These are phyloP conservation scores for Malthinus seriepunctatus DNA, from an alignment of 2,888 invertebrate genomes.

Conservation along the genomic window DNA sequence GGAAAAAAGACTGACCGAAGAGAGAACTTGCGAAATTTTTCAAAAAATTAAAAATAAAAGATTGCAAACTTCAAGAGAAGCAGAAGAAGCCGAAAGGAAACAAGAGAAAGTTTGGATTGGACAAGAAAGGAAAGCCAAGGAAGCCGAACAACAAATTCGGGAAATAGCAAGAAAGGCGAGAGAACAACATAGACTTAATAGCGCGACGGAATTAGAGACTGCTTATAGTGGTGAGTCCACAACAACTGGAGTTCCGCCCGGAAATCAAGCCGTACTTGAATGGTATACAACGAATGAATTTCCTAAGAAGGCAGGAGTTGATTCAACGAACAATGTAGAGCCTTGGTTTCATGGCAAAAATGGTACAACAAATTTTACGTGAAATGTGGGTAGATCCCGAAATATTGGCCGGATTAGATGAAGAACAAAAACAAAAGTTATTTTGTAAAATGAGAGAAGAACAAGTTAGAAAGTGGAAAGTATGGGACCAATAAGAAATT, in stretches of 20 bases:
- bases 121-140: constrained; percentile 72
- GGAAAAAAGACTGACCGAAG: constrained; percentile 69
- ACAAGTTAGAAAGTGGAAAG: constrained; percentile 75
- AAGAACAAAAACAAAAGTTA: constrained; percentile 81
- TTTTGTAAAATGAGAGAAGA: constrained; percentile 88
- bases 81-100: constrained; percentile 62
- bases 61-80: constrained; percentile 60
- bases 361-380: constrained; percentile 77
- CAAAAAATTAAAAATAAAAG: constrained; percentile 63
- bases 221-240: constrained; percentile 42
- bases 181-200: constrained; percentile 63
- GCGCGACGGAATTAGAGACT: constrained; percentile 49
- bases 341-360: constrained; percentile 81
- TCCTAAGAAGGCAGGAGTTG: constrained; percentile 65
- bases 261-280: constrained; percentile 70
- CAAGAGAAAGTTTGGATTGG: constrained; percentile 68
- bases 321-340: constrained; percentile 58
- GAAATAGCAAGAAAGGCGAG: constrained; percentile 71
- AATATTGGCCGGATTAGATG: constrained; percentile 78
- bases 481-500: constrained; percentile 64
- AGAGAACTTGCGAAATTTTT: constrained; percentile 67
- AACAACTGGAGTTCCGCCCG: constrained; percentile 61
- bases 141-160: constrained; percentile 69
- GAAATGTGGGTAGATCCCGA: constrained; percentile 87
- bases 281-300: constrained; percentile 75